Evolutionary conservation across 2,797 vertebrate genomes (phyloP), one percentile per base, ranked within the genome.

Genomic region (Sebastes aleutianus): DNA sequence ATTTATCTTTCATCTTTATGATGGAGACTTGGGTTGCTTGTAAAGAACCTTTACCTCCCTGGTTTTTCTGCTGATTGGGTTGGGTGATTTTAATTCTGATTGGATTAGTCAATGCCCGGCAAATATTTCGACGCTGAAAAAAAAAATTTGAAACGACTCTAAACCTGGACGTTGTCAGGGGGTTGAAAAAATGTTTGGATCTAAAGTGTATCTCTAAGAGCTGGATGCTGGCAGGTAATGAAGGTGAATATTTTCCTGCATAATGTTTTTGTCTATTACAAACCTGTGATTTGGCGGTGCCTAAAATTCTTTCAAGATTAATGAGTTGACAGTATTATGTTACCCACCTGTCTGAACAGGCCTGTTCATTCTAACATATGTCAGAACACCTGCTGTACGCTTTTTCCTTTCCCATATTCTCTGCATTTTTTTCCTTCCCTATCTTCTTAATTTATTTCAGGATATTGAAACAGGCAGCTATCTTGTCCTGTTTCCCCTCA

Each of bases 1-100:
- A 80, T 56, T 29, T 36, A 66, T 63, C 36, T 39, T 14, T 71
- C 50, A 68, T 34, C 31, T 72, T 67, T 47, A 63, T 82, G 62
- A 74, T 79, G 59, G 63, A 75, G 65, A 74, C 54, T 62, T 47
- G 8, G 16, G n/a, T 65, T 58, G 26, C 24, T 20, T 39, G n/a
- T 32, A 12, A 66, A 74, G 10, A 73, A 39, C 61, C 59, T 29
- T 65, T n/a, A 70, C 29, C 66, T 82, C 57, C 31, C 53, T 54
- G 39, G 22, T 31, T 56, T 80, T 74, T 84, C 63, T 20, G 10
- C 12, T 3, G 20, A 26, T 18, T 58, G 31, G 5, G 26, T 13
- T 14, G 63, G 54, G 31, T 12, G 22, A 43, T 29, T 64, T 76
- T 20, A 50, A 34, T 22, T 26, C 29, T 31, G 6, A 69, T 68